A percentile compares a stretch with the other conserved stretches of the same genome.
Conservation (phyloP, 2,888 invertebrate species). For the Thelaira solivaga region DNA sequence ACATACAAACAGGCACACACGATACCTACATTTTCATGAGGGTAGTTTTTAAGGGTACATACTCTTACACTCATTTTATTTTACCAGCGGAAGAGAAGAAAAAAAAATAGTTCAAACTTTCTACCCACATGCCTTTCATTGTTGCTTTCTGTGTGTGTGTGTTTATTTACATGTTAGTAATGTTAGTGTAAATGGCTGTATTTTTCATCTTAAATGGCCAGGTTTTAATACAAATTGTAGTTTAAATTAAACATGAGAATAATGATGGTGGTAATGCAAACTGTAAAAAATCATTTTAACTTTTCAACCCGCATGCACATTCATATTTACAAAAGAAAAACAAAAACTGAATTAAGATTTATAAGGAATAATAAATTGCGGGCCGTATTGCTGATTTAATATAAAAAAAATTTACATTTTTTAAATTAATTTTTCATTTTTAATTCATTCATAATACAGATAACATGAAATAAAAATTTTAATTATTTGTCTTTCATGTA, state of each 20-base stretch:
- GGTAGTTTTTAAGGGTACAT: background rate
- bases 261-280: background rate
- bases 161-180: background rate
- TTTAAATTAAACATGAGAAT: slow-evolving; percentile 37
- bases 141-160: background rate
- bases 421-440: no score
- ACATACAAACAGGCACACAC: background rate
- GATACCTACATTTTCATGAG: no score
- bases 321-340: background rate
- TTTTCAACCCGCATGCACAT: background rate
- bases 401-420: no score
- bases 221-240: slow-evolving; percentile 45
- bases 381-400: no score
- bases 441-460: no score
- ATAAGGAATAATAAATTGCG: no score
- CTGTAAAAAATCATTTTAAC: background rate
- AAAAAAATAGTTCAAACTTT: background rate
- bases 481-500: no score
- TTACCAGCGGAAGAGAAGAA: background rate
- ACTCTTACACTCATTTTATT: background rate
- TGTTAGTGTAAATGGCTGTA: background rate
- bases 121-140: background rate
- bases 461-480: no score
- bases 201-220: slow-evolving; percentile 33
- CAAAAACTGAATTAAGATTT: background rate